Conservation (phyloP, 2,113 vertebrate genomes). For the Onychorhynchus coronatus region DNA sequence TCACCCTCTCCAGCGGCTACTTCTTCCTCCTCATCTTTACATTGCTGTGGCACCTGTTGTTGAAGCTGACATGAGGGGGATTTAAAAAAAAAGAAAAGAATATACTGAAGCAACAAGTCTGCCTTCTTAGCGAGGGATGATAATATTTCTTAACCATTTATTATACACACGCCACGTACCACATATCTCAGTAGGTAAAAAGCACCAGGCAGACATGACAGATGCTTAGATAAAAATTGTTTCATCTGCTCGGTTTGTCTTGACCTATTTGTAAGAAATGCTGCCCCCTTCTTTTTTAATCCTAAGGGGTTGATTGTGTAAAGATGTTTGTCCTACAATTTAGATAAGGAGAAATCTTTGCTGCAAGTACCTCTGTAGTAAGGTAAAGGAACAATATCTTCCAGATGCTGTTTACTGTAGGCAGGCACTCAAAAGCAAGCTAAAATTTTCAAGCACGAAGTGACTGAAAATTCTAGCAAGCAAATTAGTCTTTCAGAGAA, state of each 20-base stretch:
- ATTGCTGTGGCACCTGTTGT: neutral
- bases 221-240: neutral
- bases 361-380: neutral
- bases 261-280: neutral
- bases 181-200: neutral
- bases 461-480: neutral
- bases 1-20: neutral
- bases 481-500: neutral
- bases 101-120: neutral
- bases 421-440: neutral
- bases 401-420: neutral
- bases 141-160: neutral
- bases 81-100: neutral
- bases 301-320: neutral
- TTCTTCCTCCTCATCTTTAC: neutral
- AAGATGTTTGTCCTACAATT: neutral
- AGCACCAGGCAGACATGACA: slow-evolving; percentile 2
- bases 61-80: slow-evolving; percentile 48
- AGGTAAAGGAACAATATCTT: neutral
- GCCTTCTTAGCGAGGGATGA: neutral
- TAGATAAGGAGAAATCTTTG: neutral
- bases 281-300: neutral
- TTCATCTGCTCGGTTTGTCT: neutral
- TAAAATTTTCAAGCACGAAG: neutral
- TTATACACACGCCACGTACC: neutral